phyloP scores from a whole-genome alignment of 2,797 vertebrate species.

The Pseudocheirus occidentalis region DNA sequence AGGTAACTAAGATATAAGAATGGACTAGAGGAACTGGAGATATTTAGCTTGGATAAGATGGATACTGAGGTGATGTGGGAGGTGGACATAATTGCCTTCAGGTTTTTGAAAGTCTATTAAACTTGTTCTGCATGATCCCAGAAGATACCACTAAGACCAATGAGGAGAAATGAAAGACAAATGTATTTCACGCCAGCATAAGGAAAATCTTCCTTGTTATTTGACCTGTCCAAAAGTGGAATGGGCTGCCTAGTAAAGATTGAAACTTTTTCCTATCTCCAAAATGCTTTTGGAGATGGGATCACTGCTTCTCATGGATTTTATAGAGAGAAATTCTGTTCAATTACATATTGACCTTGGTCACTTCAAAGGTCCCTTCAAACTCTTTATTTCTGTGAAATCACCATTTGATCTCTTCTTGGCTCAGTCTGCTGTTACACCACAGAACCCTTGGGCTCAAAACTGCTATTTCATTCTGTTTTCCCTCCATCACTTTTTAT shows the following conservation, averaged over 20 bases:
- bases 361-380: background rate
- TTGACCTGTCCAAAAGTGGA: background rate
- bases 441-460: conserved; percentile 1
- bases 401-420: background rate
- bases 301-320: background rate
- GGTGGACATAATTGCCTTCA: background rate
- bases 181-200: background rate
- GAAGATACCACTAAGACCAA: background rate
- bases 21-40: background rate
- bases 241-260: background rate
- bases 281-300: background rate
- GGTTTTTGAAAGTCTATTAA: background rate
- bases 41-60: background rate
- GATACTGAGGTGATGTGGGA: background rate
- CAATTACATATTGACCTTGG: background rate
- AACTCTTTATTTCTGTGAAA: background rate
- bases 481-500: conserved; percentile 33
- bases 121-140: background rate
- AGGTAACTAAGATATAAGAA: background rate
- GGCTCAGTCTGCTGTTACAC: background rate
- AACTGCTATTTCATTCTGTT: conserved; percentile 45
- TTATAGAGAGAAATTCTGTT: background rate
- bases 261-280: background rate
- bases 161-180: background rate
- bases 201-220: background rate